phyloP scores from a whole-genome alignment of 1,140 invertebrate genomes.

The Sogatella furcifera region DNA sequence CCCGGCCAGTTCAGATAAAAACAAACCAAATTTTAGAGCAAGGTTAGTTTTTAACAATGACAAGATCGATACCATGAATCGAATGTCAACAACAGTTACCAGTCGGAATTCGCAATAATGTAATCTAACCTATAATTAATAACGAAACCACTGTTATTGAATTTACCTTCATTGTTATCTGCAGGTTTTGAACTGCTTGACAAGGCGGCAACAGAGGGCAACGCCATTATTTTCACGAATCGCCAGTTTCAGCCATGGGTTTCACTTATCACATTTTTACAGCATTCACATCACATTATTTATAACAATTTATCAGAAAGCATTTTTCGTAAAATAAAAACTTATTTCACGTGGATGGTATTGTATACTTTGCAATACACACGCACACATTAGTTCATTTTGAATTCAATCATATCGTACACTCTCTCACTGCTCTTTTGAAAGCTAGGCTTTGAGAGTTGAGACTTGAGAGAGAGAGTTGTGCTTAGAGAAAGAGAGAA shows the following conservation, averaged over 20 bases:
- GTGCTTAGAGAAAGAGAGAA: too few species aligned
- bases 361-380: background rate
- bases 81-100: background rate
- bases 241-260: conserved; percentile 9
- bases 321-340: background rate
- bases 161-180: background rate
- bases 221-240: conserved; percentile 18
- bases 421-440: conserved; percentile 1
- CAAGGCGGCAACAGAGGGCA: conserved; percentile 17
- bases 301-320: background rate
- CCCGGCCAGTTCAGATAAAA: too few species aligned
- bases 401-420: background rate
- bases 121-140: too few species aligned
- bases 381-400: background rate
- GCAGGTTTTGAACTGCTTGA: conserved; percentile 17
- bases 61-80: too few species aligned
- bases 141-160: background rate
- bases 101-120: background rate
- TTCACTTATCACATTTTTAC: background rate
- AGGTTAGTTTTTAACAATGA: too few species aligned
- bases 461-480: conserved; percentile 3
- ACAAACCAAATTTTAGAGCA: too few species aligned
- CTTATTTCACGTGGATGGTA: background rate
- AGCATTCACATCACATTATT: background rate
- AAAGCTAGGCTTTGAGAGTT: too few species aligned